Base-by-base conservation (phyloP, 2,113 vertebrate genomes). In the Ameiurus melas region DNA sequence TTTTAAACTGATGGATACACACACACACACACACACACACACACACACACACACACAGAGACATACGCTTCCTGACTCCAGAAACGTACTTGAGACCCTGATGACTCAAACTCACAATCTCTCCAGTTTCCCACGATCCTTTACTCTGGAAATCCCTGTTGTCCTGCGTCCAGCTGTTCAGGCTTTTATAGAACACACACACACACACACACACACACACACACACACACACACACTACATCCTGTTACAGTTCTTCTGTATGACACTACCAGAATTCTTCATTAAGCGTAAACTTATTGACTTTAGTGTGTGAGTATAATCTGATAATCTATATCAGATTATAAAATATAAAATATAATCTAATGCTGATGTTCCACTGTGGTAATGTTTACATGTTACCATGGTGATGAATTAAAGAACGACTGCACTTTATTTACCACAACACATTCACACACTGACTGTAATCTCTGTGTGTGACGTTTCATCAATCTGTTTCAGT, bases 111-210 rank as follows among this genome's bases (percentile, higher is more conserved):
- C 39, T 30, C 66, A 88, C 89, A 91, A 92, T 92, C 89, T 92
- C 57, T 88, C 64, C 84, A 82, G 55, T 83, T 90, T 92, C 88
- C 89, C 84, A 87, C 60, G 88, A 84, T 88, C 89, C 85, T 55
- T 85, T 85, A 87, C 83, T 88, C 89, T 82, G 36, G 57, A 82
- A 86, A 73, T 90, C 82, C 86, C 66, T 33, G 79, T 84, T 89
- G 88, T 91, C n/a, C 89, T 89, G 86, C 70, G 64, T 83, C 90
- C 93, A 94, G 93, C 93, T 95, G 94, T 91, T 91, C 85, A 20
- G 86, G 66, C 83, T 88, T 73, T 93, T 89, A 88, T 53, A 77
- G 1, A 68, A n/a, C n/a, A n/a, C n/a, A 87, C 87, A 81, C 68
- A 88, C 83, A 85, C 5, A 58, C 51, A 85, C 68, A 73, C 36